These are phyloP conservation scores for Myioborus miniatus DNA, from an alignment of 2,797 vertebrate genomes.

Conservation along the genomic window DNA sequence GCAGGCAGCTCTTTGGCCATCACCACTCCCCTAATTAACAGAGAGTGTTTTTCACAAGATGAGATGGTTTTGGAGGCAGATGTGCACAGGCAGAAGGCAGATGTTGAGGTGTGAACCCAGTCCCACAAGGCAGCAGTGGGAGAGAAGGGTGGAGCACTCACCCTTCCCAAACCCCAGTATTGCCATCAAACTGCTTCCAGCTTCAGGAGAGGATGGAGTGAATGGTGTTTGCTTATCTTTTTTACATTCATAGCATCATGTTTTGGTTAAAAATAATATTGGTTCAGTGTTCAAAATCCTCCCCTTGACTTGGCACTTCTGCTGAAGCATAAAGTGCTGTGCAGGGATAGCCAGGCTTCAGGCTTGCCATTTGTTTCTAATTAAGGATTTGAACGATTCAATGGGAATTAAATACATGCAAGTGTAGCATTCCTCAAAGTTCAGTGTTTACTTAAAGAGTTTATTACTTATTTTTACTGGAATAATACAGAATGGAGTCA, in stretches of 20 bases:
- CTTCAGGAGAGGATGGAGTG: not conserved
- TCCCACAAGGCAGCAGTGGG: fast-evolving
- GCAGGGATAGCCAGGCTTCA: not conserved
- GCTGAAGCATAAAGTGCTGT: not conserved
- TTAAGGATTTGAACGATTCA: conserved; percentile 22
- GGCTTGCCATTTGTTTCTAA: conserved; percentile 62
- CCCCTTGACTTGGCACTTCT: not conserved
- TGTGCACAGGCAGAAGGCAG: not conserved
- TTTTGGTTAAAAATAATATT: conserved; percentile 27
- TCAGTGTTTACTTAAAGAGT: conserved; percentile 57
- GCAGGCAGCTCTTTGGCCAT: not conserved
- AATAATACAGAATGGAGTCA: conserved; percentile 40
- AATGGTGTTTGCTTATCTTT: not conserved
- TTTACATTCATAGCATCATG: not conserved
- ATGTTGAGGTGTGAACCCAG: fast-evolving
- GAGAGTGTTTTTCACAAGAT: not conserved
- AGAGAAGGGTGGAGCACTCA: not conserved
- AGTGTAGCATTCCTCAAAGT: conserved; percentile 47
- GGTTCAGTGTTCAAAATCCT: not conserved
- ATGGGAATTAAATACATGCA: conserved; percentile 58
- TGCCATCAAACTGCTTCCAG: not conserved
- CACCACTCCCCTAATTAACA: not conserved
- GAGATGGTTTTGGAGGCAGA: not conserved
- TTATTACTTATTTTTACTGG: conserved; percentile 69
- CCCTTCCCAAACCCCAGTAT: not conserved